phyloP scores from a whole-genome alignment of 2,888 invertebrate genomes.

The Sarcophaga subvicina region DNA sequence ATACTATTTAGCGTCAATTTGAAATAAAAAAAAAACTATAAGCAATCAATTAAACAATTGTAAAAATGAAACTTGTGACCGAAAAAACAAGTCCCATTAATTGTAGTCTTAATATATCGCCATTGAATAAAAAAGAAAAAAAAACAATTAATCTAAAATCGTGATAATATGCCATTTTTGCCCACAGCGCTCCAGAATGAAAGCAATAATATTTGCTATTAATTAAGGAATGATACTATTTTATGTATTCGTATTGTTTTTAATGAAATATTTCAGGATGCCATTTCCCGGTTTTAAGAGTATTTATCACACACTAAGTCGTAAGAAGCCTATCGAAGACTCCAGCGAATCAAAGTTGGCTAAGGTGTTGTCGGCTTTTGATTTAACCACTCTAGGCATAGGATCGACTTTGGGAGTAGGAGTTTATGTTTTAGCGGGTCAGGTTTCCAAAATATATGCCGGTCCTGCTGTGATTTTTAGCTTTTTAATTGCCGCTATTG shows the following conservation, averaged over 20 bases:
- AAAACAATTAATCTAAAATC: slow-evolving; percentile 36
- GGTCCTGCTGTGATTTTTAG: slow-evolving; percentile 94
- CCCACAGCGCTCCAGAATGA: background rate
- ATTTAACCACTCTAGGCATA: slow-evolving; percentile 91
- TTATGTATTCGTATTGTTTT: slow-evolving; percentile 12
- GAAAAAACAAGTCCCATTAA: background rate
- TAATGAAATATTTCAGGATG: slow-evolving; percentile 72
- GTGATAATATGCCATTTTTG: slow-evolving; percentile 47
- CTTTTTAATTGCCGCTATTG: slow-evolving; percentile 94
- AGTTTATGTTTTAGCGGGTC: slow-evolving; percentile 94
- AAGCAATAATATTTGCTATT: background rate
- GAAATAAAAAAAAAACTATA: slow-evolving; percentile 9
- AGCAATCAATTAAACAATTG: slow-evolving; percentile 43
- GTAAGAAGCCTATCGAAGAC: slow-evolving; percentile 81
- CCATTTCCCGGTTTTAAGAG: slow-evolving; percentile 73
- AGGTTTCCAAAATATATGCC: slow-evolving; percentile 90
- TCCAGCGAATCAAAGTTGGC: slow-evolving; percentile 83
- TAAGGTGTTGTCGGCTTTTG: slow-evolving; percentile 90
- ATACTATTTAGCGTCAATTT: slow-evolving; percentile 32
- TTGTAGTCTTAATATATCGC: background rate
- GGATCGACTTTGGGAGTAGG: slow-evolving; percentile 94
- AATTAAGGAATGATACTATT: background rate
- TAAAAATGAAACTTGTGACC: slow-evolving; percentile 54
- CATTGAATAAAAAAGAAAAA: background rate
- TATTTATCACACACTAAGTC: slow-evolving; percentile 77